Percentiles rank a stretch among this genome's conserved stretches.
Evolutionary conservation across 2,113 vertebrate species (phyloP).

Genomic region (Boleophthalmus pectinirostris): DNA sequence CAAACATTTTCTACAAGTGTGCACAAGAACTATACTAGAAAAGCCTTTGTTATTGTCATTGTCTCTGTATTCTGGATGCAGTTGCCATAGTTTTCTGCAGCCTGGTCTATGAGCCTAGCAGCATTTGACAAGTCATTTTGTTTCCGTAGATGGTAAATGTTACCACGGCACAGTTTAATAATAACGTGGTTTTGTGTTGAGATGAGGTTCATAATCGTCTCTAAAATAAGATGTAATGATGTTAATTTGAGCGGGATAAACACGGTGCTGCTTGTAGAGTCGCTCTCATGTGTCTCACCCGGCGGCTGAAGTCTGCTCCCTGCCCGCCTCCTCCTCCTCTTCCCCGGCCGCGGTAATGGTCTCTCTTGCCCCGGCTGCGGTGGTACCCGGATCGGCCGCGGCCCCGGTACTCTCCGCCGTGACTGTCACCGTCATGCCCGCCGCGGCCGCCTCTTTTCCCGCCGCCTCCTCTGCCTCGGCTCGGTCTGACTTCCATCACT

Average conservation of each 20-base stretch:
- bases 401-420: conserved; percentile 60
- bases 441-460: conserved; percentile 68
- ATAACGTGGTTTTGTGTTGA: too few species aligned
- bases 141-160: background rate
- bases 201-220: too few species aligned
- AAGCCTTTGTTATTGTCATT: too few species aligned
- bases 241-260: background rate
- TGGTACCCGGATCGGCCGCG: conserved; percentile 69
- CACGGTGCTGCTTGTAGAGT: too few species aligned
- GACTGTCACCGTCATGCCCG: conserved; percentile 34
- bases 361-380: conserved; percentile 67
- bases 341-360: conserved; percentile 72
- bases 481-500: conserved; percentile 67
- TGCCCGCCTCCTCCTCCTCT: conserved; percentile 28
- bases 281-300: conserved; percentile 58
- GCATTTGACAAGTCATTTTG: background rate
- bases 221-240: background rate
- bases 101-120: too few species aligned
- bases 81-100: too few species aligned
- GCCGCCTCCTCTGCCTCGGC: conserved; percentile 56
- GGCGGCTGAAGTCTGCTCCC: conserved; percentile 17
- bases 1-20: too few species aligned
- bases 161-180: background rate
- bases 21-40: too few species aligned
- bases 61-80: background rate